Percentiles rank a stretch among this genome's conserved stretches.
phyloP scores from a whole-genome alignment of 2,113 vertebrate species.

The Formicarius rufipectus region DNA sequence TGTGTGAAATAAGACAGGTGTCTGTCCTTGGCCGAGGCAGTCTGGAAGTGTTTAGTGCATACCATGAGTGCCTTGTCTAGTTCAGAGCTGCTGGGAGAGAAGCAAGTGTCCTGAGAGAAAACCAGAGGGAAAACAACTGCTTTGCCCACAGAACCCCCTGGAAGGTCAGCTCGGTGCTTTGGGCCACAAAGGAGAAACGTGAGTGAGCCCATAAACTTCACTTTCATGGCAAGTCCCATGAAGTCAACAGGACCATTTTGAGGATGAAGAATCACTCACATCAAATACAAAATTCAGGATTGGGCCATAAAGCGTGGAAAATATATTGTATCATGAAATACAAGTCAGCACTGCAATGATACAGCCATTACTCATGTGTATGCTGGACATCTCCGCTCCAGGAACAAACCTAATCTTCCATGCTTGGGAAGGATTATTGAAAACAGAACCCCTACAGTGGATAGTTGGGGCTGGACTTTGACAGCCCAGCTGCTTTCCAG shows the following conservation, averaged over 20 bases:
- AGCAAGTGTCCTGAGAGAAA: neutral
- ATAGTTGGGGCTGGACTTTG: neutral
- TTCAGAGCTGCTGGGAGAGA: neutral
- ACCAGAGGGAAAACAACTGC: neutral
- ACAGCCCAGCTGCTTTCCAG: neutral
- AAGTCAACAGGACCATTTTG: neutral
- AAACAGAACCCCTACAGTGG: neutral
- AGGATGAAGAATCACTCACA: neutral
- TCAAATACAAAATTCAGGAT: slow-evolving; percentile 19
- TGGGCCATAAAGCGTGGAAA: neutral
- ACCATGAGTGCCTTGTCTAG: neutral
- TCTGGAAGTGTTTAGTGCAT: slow-evolving; percentile 31
- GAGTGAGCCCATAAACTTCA: neutral
- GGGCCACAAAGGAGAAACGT: neutral
- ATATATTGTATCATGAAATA: slow-evolving; percentile 21
- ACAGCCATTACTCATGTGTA: neutral
- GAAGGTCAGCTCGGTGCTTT: neutral
- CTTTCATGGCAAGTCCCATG: neutral
- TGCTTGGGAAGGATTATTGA: slow-evolving; percentile 7
- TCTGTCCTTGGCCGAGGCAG: neutral
- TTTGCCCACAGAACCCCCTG: neutral
- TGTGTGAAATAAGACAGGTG: slow-evolving; percentile 44
- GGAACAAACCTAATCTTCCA: neutral
- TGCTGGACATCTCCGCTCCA: neutral
- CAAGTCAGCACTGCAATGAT: neutral